Evolutionary conservation across 2,888 invertebrate genomes (phyloP).

Genomic region (Orthosia gracilis): DNA sequence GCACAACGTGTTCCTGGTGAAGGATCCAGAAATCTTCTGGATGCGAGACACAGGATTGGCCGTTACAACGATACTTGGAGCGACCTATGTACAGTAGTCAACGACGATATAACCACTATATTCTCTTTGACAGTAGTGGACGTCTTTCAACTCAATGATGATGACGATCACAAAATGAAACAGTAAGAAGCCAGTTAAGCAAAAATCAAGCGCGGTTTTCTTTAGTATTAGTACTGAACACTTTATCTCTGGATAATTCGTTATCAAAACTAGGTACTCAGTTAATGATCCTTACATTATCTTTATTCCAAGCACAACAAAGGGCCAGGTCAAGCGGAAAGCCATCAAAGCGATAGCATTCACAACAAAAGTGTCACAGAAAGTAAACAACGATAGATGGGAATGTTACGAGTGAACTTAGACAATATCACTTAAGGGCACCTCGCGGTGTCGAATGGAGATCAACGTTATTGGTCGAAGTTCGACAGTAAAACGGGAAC

Average conservation of each 20-base stretch:
- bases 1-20: no score
- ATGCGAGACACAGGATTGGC: no score
- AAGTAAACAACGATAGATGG: constrained; percentile 48
- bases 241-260: constrained; percentile 21
- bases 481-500: constrained; percentile 75
- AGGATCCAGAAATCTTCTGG: no score
- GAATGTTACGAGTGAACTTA: constrained; percentile 49
- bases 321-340: constrained; percentile 48
- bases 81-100: no score
- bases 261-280: constrained; percentile 9
- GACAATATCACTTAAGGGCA: constrained; percentile 64
- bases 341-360: constrained; percentile 50
- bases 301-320: constrained; percentile 49
- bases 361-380: constrained; percentile 53
- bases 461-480: constrained; percentile 74
- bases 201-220: background rate
- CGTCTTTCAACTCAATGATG: no score
- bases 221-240: constrained; percentile 1
- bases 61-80: no score
- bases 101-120: no score
- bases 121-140: no score
- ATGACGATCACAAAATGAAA: no score
- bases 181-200: background rate
- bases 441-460: constrained; percentile 44
- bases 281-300: constrained; percentile 50